Percentiles rank a stretch among this genome's conserved stretches.
Conservation (phyloP, 2,797 vertebrate genomes). For the Nyctalus aviator region DNA sequence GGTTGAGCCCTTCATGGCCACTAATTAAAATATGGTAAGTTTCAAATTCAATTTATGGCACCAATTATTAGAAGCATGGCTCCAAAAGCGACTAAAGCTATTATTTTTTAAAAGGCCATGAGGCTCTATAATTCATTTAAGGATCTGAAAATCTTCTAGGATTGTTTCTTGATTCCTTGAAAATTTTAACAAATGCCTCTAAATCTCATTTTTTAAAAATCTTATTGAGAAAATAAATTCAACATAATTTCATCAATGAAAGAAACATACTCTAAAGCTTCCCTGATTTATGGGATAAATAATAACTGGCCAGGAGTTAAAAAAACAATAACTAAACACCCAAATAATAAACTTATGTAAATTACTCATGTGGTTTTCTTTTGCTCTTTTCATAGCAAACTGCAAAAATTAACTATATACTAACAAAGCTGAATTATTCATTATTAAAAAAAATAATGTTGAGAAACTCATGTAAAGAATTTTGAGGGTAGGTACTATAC, state of each 20-base stretch:
- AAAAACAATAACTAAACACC: conserved; percentile 16
- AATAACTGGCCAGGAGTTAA: neutral
- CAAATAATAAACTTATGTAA: neutral
- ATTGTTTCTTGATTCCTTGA: neutral
- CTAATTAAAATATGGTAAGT: neutral
- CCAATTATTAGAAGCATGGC: neutral
- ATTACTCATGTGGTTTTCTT: conserved; percentile 1
- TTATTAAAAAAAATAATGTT: neutral
- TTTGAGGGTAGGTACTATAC: neutral
- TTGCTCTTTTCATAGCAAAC: neutral
- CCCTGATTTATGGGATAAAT: neutral
- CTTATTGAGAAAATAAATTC: neutral
- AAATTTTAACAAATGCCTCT: neutral
- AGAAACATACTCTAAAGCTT: neutral
- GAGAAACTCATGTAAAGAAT: neutral
- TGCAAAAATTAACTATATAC: neutral
- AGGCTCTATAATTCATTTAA: neutral
- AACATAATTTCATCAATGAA: neutral
- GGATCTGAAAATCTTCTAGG: conserved; percentile 22
- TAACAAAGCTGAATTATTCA: neutral
- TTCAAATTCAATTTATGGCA: neutral
- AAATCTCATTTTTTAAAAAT: neutral
- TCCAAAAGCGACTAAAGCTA: neutral
- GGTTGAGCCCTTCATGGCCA: neutral
- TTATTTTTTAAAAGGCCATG: neutral